Evolutionary conservation across 2,888 invertebrate genomes (phyloP).

Genomic region (Leucania comma): DNA sequence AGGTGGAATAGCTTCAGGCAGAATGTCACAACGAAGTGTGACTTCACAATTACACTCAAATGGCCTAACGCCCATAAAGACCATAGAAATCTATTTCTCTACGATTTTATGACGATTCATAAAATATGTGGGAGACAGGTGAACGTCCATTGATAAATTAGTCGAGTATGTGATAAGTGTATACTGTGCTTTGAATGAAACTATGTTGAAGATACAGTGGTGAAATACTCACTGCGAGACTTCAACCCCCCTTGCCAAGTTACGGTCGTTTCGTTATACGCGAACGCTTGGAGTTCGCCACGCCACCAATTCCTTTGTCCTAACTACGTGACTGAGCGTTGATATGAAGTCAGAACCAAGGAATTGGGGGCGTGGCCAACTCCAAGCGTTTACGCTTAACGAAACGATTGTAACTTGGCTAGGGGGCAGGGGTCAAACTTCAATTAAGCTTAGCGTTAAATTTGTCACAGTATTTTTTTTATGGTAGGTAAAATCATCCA

Average conservation of each 20-base stretch:
- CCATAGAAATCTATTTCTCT: slow-evolving; percentile 45
- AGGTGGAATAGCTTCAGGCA: slow-evolving; percentile 13
- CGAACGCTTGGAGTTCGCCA: no score
- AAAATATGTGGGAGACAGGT: slow-evolving; percentile 28
- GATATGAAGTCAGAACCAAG: no score
- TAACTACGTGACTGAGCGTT: no score
- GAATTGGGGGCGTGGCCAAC: no score
- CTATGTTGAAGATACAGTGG: not conserved
- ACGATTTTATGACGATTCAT: slow-evolving; percentile 45
- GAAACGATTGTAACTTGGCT: no score
- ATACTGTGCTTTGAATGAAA: slow-evolving; percentile 1
- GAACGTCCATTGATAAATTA: slow-evolving; percentile 25
- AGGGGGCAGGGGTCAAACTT: no score
- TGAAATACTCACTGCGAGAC: not conserved
- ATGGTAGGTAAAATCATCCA: no score
- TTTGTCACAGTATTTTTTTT: no score
- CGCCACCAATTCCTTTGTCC: no score
- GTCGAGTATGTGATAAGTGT: slow-evolving; percentile 1
- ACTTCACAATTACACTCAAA: slow-evolving; percentile 57
- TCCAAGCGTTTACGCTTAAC: no score
- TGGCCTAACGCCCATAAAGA: slow-evolving; percentile 40
- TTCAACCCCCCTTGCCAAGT: no score
- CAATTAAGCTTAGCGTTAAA: not conserved
- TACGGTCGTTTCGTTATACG: no score
- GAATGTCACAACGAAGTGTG: slow-evolving; percentile 47